Evolutionary conservation across 2,797 vertebrate species (phyloP).

Genomic region (Myotis vivesi): DNA sequence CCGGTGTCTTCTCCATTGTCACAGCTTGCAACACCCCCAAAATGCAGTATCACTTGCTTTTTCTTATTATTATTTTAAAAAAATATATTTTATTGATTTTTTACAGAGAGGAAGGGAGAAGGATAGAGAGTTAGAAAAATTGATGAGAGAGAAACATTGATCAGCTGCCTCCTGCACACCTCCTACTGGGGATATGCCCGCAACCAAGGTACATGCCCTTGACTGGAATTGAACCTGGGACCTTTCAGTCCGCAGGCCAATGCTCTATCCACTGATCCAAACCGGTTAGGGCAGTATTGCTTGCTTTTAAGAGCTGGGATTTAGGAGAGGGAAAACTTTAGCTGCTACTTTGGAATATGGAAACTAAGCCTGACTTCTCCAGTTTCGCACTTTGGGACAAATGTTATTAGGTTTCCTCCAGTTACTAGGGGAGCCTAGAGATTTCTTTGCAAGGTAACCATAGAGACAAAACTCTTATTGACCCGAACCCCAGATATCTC

Average conservation of each 20-base stretch:
- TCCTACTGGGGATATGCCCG: too few relatives aligned
- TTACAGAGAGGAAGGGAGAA: too few relatives aligned
- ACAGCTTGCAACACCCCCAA: not conserved
- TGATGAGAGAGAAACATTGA: too few relatives aligned
- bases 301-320: not conserved
- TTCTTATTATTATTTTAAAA: too few relatives aligned
- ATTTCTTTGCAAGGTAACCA: not conserved
- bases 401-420: not conserved
- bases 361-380: not conserved
- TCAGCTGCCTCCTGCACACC: too few relatives aligned
- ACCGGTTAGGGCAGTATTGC: not conserved
- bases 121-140: too few relatives aligned
- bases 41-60: not conserved
- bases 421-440: not conserved
- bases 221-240: too few relatives aligned
- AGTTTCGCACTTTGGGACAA: not conserved
- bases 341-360: not conserved
- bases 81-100: too few relatives aligned
- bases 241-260: too few relatives aligned
- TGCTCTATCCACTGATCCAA: too few relatives aligned
- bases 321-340: not conserved
- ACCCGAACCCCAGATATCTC: not conserved
- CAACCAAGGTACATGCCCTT: too few relatives aligned
- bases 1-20: not conserved
- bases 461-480: not conserved